These are phyloP conservation scores for Agapostemon virescens DNA, from an alignment of 2,888 invertebrate species.

Conservation along the genomic window DNA sequence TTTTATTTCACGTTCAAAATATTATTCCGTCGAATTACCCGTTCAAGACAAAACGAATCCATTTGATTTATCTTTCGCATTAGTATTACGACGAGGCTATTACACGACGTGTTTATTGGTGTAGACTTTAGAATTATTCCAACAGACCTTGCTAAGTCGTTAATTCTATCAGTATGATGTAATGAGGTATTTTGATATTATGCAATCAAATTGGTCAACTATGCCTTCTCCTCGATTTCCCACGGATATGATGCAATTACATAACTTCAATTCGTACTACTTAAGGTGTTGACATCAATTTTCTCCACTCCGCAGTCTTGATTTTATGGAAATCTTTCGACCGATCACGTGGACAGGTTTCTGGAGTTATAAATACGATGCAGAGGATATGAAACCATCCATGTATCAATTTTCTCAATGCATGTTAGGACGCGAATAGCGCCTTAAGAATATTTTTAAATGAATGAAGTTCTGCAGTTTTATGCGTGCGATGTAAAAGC, in stretches of 20 bases:
- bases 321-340: slow-evolving; percentile 45
- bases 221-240: slow-evolving; percentile 21
- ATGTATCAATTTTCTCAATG: neutral
- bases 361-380: neutral
- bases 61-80: neutral
- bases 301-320: slow-evolving; percentile 22
- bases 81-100: neutral
- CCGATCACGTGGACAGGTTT: neutral
- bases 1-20: neutral
- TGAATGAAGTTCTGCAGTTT: too few relatives aligned
- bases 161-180: neutral
- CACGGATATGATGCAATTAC: slow-evolving; percentile 34
- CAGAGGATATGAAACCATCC: neutral
- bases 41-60: neutral
- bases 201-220: slow-evolving; percentile 45
- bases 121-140: too few relatives aligned
- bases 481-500: too few relatives aligned
- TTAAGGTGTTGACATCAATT: slow-evolving; percentile 60
- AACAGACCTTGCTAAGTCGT: neutral
- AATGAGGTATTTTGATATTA: slow-evolving; percentile 15
- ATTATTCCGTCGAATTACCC: neutral
- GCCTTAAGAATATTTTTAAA: too few relatives aligned
- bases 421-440: too few relatives aligned
- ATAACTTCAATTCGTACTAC: slow-evolving; percentile 50
- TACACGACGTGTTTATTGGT: neutral